Percentiles rank a stretch among this genome's conserved stretches.
Conservation (phyloP, 2,888 invertebrate genomes). For the Helobdella robusta region DNA sequence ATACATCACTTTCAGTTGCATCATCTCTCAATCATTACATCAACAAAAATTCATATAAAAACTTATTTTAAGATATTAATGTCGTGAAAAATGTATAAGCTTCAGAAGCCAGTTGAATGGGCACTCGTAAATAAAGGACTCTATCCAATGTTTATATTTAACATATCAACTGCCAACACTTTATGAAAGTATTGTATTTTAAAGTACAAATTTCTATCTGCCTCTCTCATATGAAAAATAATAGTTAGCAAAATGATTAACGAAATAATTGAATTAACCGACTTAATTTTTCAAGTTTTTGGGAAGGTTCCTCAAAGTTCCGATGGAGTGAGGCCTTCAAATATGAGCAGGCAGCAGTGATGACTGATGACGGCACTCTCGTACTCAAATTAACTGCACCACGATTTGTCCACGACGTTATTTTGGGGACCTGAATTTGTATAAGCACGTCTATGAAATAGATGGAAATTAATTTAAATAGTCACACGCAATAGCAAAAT, state of each 20-base stretch:
- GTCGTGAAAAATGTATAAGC: no score
- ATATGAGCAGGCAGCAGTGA: conserved; percentile 40
- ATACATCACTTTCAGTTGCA: background rate
- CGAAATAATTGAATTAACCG: background rate
- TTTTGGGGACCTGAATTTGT: conserved; percentile 19
- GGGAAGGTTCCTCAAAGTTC: conserved; percentile 46
- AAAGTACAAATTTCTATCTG: no score
- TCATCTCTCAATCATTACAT: no score
- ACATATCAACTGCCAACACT: background rate
- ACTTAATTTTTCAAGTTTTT: conserved; percentile 47
- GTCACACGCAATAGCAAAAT: no score
- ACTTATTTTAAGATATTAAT: no score
- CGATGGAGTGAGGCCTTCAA: conserved; percentile 44
- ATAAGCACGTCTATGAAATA: background rate
- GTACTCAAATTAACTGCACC: no score
- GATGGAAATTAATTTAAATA: background rate
- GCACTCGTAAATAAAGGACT: background rate
- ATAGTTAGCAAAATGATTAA: background rate
- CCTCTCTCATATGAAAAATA: no score
- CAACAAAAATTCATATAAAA: no score
- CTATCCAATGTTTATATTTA: background rate
- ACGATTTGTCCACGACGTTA: conserved; percentile 22
- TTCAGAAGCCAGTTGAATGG: no score
- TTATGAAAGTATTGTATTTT: no score
- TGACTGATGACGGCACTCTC: conserved; percentile 33